Evolutionary conservation across 2,888 invertebrate genomes (phyloP).

Genomic region (Cataglyphis albicans): DNA sequence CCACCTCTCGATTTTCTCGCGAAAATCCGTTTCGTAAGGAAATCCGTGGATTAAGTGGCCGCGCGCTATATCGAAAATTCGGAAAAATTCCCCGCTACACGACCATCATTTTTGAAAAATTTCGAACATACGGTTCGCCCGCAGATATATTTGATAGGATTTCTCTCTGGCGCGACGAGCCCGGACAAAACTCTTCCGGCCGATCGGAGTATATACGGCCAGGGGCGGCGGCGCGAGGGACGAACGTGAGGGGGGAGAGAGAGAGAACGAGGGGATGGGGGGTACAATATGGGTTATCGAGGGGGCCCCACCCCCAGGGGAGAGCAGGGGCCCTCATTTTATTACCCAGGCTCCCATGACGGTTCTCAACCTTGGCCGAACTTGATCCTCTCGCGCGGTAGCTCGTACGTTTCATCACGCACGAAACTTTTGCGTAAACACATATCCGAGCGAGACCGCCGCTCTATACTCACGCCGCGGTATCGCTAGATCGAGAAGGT

Average conservation of each 20-base stretch:
- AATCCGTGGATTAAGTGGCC: conserved; percentile 49
- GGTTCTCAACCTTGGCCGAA: conserved; percentile 83
- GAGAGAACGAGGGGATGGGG: conserved; percentile 77
- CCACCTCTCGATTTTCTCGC: conserved; percentile 83
- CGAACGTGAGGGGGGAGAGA: conserved; percentile 69
- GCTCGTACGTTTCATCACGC: conserved; percentile 30
- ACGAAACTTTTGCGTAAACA: conserved; percentile 69
- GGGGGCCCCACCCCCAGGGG: conserved; percentile 85
- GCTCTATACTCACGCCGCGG: conserved; percentile 48
- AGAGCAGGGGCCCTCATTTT: conserved; percentile 86
- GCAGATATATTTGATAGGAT: conserved; percentile 72
- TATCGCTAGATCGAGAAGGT: conserved; percentile 49
- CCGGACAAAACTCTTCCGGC: conserved; percentile 84
- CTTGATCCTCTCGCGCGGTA: conserved; percentile 57
- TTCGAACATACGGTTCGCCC: conserved; percentile 63
- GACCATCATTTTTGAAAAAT: conserved; percentile 84
- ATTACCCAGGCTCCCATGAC: conserved; percentile 83
- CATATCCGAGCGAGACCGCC: conserved; percentile 58
- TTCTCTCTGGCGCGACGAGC: conserved; percentile 81
- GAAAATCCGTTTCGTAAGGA: conserved; percentile 78
- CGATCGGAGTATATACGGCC: conserved; percentile 85
- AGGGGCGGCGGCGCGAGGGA: conserved; percentile 82
- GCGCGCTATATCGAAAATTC: conserved; percentile 76
- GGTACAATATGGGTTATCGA: conserved; percentile 86
- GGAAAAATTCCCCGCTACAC: conserved; percentile 76